Percentiles rank a stretch among this genome's conserved stretches.
Evolutionary conservation across 2,888 invertebrate species (phyloP).

Genomic region (Eugnorisma glareosa): DNA sequence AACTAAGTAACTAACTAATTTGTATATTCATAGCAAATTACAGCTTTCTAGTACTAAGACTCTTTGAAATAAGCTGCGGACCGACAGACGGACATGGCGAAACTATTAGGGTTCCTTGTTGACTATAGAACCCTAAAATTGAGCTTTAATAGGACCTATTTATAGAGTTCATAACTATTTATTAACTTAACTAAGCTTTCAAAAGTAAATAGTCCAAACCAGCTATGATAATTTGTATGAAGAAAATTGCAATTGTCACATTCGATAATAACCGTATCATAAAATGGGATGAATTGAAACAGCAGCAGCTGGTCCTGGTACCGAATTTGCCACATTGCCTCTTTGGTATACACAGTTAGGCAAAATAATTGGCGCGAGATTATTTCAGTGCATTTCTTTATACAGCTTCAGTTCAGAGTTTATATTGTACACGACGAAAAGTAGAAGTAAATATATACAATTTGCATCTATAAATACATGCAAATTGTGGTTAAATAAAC

Average conservation of each 20-base stretch:
- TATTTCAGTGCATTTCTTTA: slow-evolving; percentile 31
- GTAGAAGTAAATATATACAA: slow-evolving; percentile 31
- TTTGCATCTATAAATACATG: no score
- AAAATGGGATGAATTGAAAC: slow-evolving; percentile 27
- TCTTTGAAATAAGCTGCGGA: no score
- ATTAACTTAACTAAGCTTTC: neutral
- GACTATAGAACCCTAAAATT: no score
- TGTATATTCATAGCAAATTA: no score
- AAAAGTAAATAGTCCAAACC: neutral
- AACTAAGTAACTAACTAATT: no score
- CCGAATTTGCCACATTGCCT: slow-evolving; percentile 31
- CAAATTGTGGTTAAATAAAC: slow-evolving; percentile 42
- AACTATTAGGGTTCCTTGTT: no score
- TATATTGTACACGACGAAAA: slow-evolving; percentile 12
- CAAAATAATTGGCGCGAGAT: slow-evolving; percentile 31
- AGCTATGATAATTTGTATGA: neutral
- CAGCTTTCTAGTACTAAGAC: no score
- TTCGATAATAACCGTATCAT: slow-evolving; percentile 19
- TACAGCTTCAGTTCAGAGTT: neutral
- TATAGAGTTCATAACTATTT: neutral
- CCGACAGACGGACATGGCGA: no score
- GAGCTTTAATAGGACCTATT: neutral
- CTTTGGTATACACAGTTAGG: slow-evolving; percentile 33
- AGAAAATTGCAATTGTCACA: slow-evolving; percentile 23
- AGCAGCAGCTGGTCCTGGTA: slow-evolving; percentile 19